Base-by-base conservation (phyloP, 2,113 vertebrate genomes). In the Eretmochelys imbricata region DNA sequence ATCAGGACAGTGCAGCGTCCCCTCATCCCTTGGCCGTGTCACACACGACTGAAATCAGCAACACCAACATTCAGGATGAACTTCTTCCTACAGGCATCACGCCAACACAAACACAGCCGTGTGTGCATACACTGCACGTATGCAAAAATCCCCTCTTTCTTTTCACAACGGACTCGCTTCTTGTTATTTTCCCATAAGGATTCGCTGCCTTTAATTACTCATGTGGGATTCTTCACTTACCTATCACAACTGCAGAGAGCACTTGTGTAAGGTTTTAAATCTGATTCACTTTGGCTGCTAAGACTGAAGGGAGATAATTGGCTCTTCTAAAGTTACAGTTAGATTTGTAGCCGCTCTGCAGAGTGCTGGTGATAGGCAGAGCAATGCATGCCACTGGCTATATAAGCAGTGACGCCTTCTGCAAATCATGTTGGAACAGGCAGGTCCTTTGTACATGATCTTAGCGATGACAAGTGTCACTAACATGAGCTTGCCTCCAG, bases 391-490 rank as follows among this genome's bases (percentile, higher is more conserved):
- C 17, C 80, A 10, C 29, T 20, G 80, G 80, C 50, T 53, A 35
- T 8, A 10, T 10, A 20, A 80, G 79, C 49, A 51, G 10, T 17
- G 49, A 29, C 31, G 42, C 48, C 55, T 57, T 80, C 80, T 31
- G 20, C 35, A 72, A 92, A 22, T 20, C 3, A 0, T 0, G 0
- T 82, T 69, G 89, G 57, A 38, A 48, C 1, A 14, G 16, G 94
- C 93, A 86, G 97, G 95, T 81, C 97, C 91, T 50, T 81, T 0
- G 12, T 50, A 42, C 0, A 1, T 24, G 42, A 96, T 96, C 94
- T 84, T 88, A 17, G 92, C 46, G 90, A 95, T 97, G 98, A 98
- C 98, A 98, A 98, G 97, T 95, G 92, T 97, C 97, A 89, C 97
- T 94, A 92, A 50, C 95, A 95, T 59, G 88, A 96, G 95, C 96